A percentile compares a stretch with the other conserved stretches of the same genome.
Conservation (phyloP, 2,113 vertebrate genomes). For the Lutjanus erythropterus region DNA sequence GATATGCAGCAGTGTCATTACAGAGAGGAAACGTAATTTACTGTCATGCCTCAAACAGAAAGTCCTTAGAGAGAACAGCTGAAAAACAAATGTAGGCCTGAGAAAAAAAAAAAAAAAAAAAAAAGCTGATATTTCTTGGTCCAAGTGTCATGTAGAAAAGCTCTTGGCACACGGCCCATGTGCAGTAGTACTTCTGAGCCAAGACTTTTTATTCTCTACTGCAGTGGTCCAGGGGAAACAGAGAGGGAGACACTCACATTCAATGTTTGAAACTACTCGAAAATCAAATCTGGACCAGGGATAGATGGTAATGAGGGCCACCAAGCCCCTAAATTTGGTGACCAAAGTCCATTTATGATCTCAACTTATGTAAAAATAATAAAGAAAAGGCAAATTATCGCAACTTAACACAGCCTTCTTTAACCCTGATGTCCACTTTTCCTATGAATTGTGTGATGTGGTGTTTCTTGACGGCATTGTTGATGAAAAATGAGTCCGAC, state of each 20-base stretch:
- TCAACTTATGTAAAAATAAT: no score
- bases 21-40: constrained; percentile 61
- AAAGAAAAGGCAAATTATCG: no score
- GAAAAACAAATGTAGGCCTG: constrained; percentile 73
- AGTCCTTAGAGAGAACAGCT: constrained; percentile 73
- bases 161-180: constrained; percentile 44
- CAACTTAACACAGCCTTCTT: no score
- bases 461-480: no score
- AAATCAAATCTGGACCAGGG: not conserved
- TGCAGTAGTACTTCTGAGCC: constrained; percentile 24
- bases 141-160: constrained; percentile 58
- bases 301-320: no score
- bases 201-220: constrained; percentile 30
- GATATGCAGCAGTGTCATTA: constrained; percentile 49
- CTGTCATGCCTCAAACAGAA: constrained; percentile 57
- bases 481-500: no score
- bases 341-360: no score
- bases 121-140: constrained; percentile 39
- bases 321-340: no score
- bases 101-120: constrained; percentile 20
- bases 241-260: not conserved
- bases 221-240: constrained; percentile 24
- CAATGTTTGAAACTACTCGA: not conserved
- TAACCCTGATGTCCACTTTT: no score
- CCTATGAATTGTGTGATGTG: no score